phyloP scores from a whole-genome alignment of 2,797 vertebrate species.

The Babyrousa celebensis region DNA sequence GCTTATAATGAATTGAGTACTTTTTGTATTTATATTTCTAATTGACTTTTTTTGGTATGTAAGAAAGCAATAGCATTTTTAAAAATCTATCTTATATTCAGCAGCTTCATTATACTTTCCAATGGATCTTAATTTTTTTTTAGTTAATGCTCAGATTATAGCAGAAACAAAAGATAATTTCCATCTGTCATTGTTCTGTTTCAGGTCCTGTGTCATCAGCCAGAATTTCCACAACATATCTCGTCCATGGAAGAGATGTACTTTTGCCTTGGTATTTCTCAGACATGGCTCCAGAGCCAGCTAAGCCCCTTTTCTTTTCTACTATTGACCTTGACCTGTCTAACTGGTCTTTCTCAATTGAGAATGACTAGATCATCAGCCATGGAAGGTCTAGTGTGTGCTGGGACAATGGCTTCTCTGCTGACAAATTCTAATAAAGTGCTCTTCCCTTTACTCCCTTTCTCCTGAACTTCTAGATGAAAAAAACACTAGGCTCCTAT shows the following conservation, averaged over 20 bases:
- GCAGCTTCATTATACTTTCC: constrained; percentile 36
- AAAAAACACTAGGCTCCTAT: background rate
- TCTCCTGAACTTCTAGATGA: constrained; percentile 5
- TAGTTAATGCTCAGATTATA: background rate
- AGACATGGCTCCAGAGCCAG: background rate
- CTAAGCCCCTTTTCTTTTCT: background rate
- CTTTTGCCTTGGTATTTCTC: constrained; percentile 8
- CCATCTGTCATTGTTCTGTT: background rate
- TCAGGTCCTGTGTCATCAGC: background rate
- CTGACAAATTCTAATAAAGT: background rate
- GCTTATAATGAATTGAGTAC: constrained; percentile 50
- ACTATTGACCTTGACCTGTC: background rate
- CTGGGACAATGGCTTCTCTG: background rate
- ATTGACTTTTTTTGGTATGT: background rate
- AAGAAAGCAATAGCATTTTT: constrained; percentile 12
- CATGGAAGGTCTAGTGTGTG: background rate
- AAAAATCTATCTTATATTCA: background rate
- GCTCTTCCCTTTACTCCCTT: background rate
- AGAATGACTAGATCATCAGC: background rate
- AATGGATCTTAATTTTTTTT: background rate
- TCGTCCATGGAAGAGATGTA: background rate
- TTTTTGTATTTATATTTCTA: constrained; percentile 65
- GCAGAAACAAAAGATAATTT: constrained; percentile 27
- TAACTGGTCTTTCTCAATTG: background rate
- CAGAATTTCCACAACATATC: constrained; percentile 29